Conservation (phyloP, 2,113 vertebrate genomes). For the Mastomys coucha region DNA sequence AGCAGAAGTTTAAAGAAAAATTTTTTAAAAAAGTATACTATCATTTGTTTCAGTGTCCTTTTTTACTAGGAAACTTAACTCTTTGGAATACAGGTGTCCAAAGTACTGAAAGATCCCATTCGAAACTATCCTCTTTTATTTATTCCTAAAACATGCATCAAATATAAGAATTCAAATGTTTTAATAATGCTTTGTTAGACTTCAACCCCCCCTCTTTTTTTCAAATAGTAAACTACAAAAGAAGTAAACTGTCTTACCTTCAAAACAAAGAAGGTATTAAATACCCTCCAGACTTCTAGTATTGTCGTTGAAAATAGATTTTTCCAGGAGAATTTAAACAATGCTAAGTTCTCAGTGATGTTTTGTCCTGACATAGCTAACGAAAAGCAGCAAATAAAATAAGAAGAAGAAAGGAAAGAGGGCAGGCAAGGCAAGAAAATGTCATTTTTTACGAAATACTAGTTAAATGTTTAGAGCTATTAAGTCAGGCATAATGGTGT, state of each 20-base stretch:
- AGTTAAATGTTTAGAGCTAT: slow-evolving; percentile 79
- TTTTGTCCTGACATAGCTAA: slow-evolving; percentile 81
- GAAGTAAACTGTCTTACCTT: slow-evolving; percentile 44
- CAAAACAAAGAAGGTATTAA: background rate
- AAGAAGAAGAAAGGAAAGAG: background rate
- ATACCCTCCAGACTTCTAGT: background rate
- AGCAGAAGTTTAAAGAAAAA: too few relatives aligned
- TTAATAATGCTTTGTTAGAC: slow-evolving; percentile 69
- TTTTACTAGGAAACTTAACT: slow-evolving; percentile 60
- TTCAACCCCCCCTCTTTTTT: slow-evolving; percentile 57
- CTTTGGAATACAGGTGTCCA: slow-evolving; percentile 53
- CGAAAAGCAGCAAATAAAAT: slow-evolving; percentile 71
- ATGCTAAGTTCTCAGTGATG: slow-evolving; percentile 81
- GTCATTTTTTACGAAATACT: slow-evolving; percentile 79
- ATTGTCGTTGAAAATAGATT: slow-evolving; percentile 70
- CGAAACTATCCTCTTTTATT: slow-evolving; percentile 72
- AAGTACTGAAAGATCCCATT: slow-evolving; percentile 67
- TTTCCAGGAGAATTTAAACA: slow-evolving; percentile 71
- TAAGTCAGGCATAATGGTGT: background rate
- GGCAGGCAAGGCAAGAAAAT: background rate
- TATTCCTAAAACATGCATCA: slow-evolving; percentile 72
- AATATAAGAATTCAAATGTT: slow-evolving; percentile 70
- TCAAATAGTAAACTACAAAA: slow-evolving; percentile 58
- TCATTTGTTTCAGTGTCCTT: background rate
- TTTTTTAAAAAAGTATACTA: slow-evolving; percentile 8